These are phyloP conservation scores for Meda fulgida DNA, from an alignment of 2,797 vertebrate genomes.

Conservation along the genomic window DNA sequence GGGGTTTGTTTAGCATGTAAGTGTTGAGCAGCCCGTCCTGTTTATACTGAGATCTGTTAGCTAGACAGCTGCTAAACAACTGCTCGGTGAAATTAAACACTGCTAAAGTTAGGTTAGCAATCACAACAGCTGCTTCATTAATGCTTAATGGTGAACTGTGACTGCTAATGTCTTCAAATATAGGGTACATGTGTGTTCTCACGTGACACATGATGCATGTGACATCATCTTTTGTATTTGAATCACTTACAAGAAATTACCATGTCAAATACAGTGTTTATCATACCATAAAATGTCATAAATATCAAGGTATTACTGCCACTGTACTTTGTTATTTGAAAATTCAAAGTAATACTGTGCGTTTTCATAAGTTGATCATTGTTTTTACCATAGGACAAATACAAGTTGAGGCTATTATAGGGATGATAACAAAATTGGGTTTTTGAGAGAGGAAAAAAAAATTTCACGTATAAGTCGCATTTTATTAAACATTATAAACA, in stretches of 20 bases:
- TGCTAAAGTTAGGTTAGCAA: slow-evolving; percentile 33
- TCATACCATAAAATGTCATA: neutral
- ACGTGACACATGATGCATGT: neutral
- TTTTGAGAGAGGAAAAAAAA: too few relatives aligned
- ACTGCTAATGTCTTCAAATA: slow-evolving; percentile 10
- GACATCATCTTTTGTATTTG: neutral
- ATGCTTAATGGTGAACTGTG: neutral
- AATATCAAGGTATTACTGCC: neutral
- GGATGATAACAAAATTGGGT: neutral
- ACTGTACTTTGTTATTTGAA: neutral
- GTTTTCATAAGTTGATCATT: neutral
- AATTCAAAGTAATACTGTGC: neutral
- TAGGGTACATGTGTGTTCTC: neutral
- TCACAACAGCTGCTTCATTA: slow-evolving; percentile 29
- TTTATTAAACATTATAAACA: neutral
- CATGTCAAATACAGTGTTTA: neutral
- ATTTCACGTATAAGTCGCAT: neutral
- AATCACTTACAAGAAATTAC: neutral
- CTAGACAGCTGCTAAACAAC: slow-evolving; percentile 35
- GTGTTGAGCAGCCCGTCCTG: neutral
- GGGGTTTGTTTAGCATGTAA: neutral
- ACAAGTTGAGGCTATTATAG: neutral
- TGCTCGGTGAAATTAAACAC: slow-evolving; percentile 7
- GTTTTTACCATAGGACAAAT: neutral
- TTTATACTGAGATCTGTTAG: neutral